Evolutionary conservation across 1,140 invertebrate species (phyloP).

Genomic region (Anastrepha obliqua): DNA sequence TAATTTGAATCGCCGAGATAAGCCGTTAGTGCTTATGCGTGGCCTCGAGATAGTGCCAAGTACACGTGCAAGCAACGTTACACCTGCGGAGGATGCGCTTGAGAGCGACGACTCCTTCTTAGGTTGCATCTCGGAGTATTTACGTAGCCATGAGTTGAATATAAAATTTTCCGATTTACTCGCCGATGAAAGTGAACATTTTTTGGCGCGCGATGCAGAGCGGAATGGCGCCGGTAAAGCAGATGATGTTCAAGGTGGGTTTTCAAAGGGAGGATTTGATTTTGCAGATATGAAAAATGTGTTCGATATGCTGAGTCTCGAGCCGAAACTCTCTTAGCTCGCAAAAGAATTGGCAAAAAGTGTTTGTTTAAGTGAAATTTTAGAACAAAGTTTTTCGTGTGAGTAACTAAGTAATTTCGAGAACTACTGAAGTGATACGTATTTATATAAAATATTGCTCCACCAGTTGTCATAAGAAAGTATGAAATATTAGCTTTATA

Average conservation of each 20-base stretch:
- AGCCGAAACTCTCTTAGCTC: no score
- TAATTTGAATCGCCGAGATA: conserved; percentile 66
- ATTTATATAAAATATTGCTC: no score
- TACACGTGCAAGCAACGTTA: conserved; percentile 65
- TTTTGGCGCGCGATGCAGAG: conserved; percentile 53
- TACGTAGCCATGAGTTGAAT: conserved; percentile 82
- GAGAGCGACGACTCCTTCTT: conserved; percentile 64
- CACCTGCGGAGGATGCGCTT: conserved; percentile 24
- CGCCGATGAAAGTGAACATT: conserved; percentile 57
- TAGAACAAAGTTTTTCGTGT: no score
- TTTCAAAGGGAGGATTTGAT: neutral
- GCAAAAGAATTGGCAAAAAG: no score
- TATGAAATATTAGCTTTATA: no score
- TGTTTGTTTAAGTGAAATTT: no score
- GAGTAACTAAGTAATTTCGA: no score
- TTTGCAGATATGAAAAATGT: neutral
- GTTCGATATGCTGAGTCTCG: no score
- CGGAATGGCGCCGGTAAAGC: conserved; percentile 22
- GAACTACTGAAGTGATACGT: no score
- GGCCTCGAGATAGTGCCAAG: conserved; percentile 71
- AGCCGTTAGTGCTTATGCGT: conserved; percentile 66
- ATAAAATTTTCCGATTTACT: conserved; percentile 81
- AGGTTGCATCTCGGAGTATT: conserved; percentile 79
- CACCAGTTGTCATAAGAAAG: no score
- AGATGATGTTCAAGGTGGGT: conserved; percentile 53